Conservation (phyloP, 2,797 vertebrate genomes). For the Pogoniulus pusillus region DNA sequence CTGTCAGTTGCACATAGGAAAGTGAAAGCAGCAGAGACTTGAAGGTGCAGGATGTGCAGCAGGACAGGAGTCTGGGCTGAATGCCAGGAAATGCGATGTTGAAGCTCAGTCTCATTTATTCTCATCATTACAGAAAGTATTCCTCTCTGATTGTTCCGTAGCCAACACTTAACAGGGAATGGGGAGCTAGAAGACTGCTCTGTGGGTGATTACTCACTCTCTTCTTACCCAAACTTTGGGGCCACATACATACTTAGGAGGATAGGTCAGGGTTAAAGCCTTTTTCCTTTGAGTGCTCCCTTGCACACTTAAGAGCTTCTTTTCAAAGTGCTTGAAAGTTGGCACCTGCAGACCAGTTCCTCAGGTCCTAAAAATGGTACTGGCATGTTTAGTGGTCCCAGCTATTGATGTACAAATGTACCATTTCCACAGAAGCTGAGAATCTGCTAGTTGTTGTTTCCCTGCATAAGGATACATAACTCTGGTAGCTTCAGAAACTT, state of each 20-base stretch:
- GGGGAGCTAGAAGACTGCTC: neutral
- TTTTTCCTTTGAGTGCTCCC: neutral
- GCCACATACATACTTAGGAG: neutral
- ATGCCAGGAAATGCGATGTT: neutral
- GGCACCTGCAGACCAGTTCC: neutral
- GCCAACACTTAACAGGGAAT: neutral
- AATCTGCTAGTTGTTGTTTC: neutral
- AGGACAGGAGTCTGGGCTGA: neutral
- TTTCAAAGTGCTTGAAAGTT: neutral
- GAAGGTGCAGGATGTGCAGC: neutral
- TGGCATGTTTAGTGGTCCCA: neutral
- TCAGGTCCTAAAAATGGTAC: neutral
- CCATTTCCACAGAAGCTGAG: neutral
- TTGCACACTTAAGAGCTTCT: neutral
- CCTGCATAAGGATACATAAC: neutral
- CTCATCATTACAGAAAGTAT: conserved; percentile 10
- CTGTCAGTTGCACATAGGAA: conserved; percentile 33
- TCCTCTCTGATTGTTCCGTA: neutral
- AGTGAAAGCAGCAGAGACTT: neutral
- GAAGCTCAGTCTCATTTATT: neutral
- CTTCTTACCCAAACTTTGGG: neutral
- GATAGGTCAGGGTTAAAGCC: neutral
- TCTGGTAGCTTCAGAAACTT: neutral
- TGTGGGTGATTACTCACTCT: neutral
- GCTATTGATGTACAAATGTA: fast-evolving